Evolutionary conservation across 23 tunicate species (phyloP).

Genomic region (Aplidium turbinatum): DNA sequence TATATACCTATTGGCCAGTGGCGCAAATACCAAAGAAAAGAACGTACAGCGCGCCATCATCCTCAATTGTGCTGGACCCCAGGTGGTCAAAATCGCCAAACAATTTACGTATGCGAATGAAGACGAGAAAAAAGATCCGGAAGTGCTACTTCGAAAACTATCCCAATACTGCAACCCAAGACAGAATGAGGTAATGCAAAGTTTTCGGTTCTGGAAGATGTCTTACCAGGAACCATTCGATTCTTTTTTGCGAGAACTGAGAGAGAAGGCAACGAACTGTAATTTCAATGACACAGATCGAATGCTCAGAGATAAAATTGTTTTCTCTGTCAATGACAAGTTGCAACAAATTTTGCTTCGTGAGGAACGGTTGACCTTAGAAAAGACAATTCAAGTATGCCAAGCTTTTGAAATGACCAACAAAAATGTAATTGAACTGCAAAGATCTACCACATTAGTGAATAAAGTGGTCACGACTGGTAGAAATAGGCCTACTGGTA

Average conservation of each 20-base stretch:
- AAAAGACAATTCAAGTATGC: constrained; percentile 18
- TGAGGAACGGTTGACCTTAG: not conserved
- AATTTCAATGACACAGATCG: not conserved
- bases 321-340: constrained; percentile 9
- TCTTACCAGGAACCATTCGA: constrained; percentile 11
- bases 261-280: constrained; percentile 22
- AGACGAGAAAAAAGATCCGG: constrained; percentile 16
- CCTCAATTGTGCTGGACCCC: constrained; percentile 26
- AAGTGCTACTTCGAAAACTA: not conserved
- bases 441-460: not conserved
- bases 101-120: constrained; percentile 13
- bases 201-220: constrained; percentile 24
- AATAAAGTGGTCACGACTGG: not conserved
- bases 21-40: not conserved
- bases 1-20: constrained; percentile 31
- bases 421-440: not conserved
- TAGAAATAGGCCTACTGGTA: not conserved
- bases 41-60: constrained; percentile 16
- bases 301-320: constrained; percentile 22
- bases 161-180: constrained; percentile 10
- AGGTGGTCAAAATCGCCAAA: constrained; percentile 11
- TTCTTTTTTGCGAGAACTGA: constrained; percentile 13
- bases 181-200: constrained; percentile 11
- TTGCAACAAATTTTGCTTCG: constrained; percentile 29
- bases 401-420: constrained; percentile 3